These are phyloP conservation scores for Teleogryllus occipitalis DNA, from an alignment of 1,140 invertebrate species.

Conservation along the genomic window DNA sequence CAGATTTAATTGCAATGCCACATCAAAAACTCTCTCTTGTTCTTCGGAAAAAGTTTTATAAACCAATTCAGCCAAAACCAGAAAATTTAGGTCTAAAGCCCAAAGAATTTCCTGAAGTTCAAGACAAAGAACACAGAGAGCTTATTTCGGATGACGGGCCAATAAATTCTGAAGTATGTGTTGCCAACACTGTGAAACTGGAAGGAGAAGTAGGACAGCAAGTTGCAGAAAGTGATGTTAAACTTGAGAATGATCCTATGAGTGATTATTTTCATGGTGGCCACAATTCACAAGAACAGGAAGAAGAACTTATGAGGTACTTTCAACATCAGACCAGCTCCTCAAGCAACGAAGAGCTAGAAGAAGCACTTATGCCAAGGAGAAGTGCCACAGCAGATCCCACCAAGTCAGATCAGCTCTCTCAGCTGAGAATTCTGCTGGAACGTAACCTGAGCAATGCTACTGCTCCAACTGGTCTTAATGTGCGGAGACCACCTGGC, in stretches of 20 bases:
- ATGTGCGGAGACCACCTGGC: slow-evolving; percentile 18
- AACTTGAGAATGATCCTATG: slow-evolving; percentile 61
- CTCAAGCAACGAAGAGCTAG: slow-evolving; percentile 21
- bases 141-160: neutral
- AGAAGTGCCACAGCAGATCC: slow-evolving; percentile 39
- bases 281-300: slow-evolving; percentile 68
- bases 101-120: neutral
- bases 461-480: slow-evolving; percentile 31
- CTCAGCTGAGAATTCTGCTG: slow-evolving; percentile 59
- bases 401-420: slow-evolving; percentile 51
- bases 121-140: neutral
- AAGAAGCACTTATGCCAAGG: slow-evolving; percentile 21
- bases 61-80: slow-evolving; percentile 42
- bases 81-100: neutral
- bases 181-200: neutral
- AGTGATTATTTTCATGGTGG: slow-evolving; percentile 60
- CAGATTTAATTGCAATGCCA: neutral
- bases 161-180: neutral
- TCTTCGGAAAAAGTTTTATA: slow-evolving; percentile 36
- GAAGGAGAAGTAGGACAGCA: neutral
- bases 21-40: neutral
- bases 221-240: slow-evolving; percentile 16
- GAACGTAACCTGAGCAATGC: slow-evolving; percentile 52
- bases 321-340: slow-evolving; percentile 48
- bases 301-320: slow-evolving; percentile 69